Evolutionary conservation across 2,888 invertebrate genomes (phyloP), one percentile per base, ranked within the genome.

Genomic region (Agrotis segetum): DNA sequence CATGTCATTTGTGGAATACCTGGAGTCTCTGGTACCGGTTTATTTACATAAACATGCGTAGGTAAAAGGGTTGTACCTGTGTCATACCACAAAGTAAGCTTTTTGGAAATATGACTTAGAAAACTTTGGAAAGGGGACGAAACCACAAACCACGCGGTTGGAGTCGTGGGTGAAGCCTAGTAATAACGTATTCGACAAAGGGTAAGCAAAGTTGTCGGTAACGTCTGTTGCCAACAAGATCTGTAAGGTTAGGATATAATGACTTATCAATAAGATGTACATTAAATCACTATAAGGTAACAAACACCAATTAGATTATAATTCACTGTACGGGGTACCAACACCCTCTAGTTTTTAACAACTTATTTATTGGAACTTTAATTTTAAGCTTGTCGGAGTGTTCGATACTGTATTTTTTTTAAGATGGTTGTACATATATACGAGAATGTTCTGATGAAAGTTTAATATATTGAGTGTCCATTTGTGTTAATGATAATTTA

Each of bases 331-430:
- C 16, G 52, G 56, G 56, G 71, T 69, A 53, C 17, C 11, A n/a
- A 29, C 62, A 50, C 65, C 53, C 34, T 49, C 63, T 68, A 77
- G 70, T 47, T 14, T 69, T 64, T 71, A 77, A 53, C 56, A 47
- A 46, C 66, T 67, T 79, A 71, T 82, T 81, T 81, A 71, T 62
- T 67, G 69, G 55, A 40, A 60, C 19, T 66, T 71, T 68, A 58
- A 63, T 82, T 71, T 21, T 70, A 68, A 64, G 29, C 79, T 82
- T 79, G 71, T 82, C 80, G 80, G 82, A 79, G 79, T 67, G 79
- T 79, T 82, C 47, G 49, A 34, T 64, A 67, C 58, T 64, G 63
- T 60, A 40, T 65, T 77, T 59, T 47, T 66, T 67, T 71, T 55
- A 19, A 69, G 70, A 74, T 49, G 65, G 60, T 52, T 79, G 72